Conservation (phyloP, 53 echinoderm and acorn worm species). For the Crossaster papposus region DNA sequence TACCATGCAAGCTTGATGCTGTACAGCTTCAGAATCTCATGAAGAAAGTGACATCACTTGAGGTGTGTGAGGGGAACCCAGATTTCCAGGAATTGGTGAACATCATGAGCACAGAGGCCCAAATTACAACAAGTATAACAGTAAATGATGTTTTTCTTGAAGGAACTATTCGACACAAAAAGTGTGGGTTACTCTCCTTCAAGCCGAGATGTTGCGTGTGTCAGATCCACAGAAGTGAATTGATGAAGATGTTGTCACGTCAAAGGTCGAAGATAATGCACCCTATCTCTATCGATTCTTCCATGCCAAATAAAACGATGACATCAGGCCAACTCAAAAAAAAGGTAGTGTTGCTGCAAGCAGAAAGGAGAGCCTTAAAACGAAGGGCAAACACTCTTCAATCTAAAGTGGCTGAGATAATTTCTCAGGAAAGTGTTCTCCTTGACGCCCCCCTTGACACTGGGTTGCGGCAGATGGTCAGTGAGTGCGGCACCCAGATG, state of each 20-base stretch:
- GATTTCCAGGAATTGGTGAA: constrained; percentile 9
- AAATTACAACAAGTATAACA: constrained; percentile 14
- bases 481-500: background rate
- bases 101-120: background rate
- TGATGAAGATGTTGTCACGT: background rate
- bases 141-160: background rate
- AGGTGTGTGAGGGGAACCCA: constrained; percentile 7
- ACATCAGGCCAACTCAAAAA: background rate
- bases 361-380: background rate
- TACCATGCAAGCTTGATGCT: background rate
- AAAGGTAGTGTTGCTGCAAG: background rate
- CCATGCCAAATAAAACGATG: background rate
- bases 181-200: background rate
- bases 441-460: background rate
- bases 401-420: background rate
- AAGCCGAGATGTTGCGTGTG: constrained; percentile 2
- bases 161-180: constrained; percentile 8
- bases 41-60: background rate
- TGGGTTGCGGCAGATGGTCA: background rate
- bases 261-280: background rate
- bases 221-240: constrained; percentile 12
- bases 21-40: background rate
- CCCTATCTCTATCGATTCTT: background rate
- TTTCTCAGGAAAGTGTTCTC: background rate
- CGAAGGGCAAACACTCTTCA: background rate